Base-by-base conservation (phyloP, 2,113 vertebrate species). In the Oncorhynchus masou region DNA sequence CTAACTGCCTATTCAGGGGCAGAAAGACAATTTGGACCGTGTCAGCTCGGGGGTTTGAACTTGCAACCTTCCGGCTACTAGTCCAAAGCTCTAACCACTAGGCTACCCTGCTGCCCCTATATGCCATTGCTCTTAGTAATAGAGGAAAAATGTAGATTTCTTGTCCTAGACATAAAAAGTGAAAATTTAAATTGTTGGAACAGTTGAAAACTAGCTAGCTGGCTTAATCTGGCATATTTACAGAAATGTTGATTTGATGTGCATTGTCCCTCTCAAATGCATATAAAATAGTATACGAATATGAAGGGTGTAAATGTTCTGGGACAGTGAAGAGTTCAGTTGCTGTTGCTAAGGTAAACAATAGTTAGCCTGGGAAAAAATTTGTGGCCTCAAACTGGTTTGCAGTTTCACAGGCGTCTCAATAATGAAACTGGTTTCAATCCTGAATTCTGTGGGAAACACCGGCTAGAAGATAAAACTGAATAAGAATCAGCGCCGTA, bases 381-480 rank as follows among this genome's bases (percentile, higher is more conserved):
- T 27, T 74, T 76, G 9, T 45, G 2, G 84, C 80, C 76, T 85
- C 81, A 45, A 45, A 45, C 39, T 78, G 84, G 78, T 84, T 84
- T 85, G 84, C 81, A 68, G 88, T 85, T 80, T 85, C 79, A 64
- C 77, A 80, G 76, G 81, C 75, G 81, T 76, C 74, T 92, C 84
- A 93, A 92, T 92, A 91, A 92, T 92, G 89, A 3, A 92, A 85
- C 71, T 11, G 1, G 48, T 83, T 79, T 81, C 83, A 80, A 76
- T 12, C 39, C 39, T 45, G 83, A 79, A 78, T 82, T 70, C 67
- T 62, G 73, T 65, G 16, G 51, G 12, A 74, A 76, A 84, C 70
- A 49, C 60, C 48, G 80, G 81, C 79, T 78, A 84, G 81, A 86
- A 86, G 83, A 87, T 67, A 79, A 85, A 57, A 81, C 73, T 34